These are phyloP conservation scores for Pachliopta kotzebuea DNA, from an alignment of 2,888 invertebrate genomes.

Conservation along the genomic window DNA sequence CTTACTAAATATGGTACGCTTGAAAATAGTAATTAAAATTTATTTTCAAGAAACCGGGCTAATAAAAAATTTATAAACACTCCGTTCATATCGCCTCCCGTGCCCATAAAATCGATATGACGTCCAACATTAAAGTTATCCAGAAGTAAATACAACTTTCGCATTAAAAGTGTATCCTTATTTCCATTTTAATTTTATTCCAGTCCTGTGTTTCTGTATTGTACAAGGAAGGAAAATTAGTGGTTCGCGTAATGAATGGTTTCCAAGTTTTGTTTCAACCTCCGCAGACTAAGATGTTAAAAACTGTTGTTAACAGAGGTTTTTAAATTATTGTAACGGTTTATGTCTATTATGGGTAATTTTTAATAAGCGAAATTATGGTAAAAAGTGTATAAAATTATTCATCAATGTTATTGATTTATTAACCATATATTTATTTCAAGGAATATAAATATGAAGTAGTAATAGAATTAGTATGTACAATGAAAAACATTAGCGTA, in stretches of 20 bases:
- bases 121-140: constrained; percentile 70
- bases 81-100: constrained; percentile 41
- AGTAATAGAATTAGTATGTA: too few relatives aligned
- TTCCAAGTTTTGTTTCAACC: constrained; percentile 36
- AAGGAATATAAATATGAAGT: too few relatives aligned
- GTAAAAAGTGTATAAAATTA: too few relatives aligned
- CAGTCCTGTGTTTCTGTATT: constrained; percentile 44
- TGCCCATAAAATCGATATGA: constrained; percentile 55
- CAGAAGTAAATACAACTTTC: constrained; percentile 68
- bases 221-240: constrained; percentile 35
- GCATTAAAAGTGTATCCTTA: constrained; percentile 65
- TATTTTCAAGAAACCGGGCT: constrained; percentile 50
- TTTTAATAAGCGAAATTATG: too few relatives aligned
- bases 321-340: too few relatives aligned
- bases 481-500: too few relatives aligned
- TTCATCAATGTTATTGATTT: too few relatives aligned
- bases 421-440: too few relatives aligned
- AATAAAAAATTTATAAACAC: constrained; percentile 67
- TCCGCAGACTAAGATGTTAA: constrained; percentile 16
- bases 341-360: too few relatives aligned
- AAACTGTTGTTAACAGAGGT: constrained; percentile 6
- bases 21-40: constrained; percentile 40
- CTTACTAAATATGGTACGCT: constrained; percentile 57
- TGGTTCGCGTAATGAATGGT: constrained; percentile 50
- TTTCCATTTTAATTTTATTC: constrained; percentile 69